Conservation (phyloP, 2,113 vertebrate genomes). For the Tinamus guttatus region DNA sequence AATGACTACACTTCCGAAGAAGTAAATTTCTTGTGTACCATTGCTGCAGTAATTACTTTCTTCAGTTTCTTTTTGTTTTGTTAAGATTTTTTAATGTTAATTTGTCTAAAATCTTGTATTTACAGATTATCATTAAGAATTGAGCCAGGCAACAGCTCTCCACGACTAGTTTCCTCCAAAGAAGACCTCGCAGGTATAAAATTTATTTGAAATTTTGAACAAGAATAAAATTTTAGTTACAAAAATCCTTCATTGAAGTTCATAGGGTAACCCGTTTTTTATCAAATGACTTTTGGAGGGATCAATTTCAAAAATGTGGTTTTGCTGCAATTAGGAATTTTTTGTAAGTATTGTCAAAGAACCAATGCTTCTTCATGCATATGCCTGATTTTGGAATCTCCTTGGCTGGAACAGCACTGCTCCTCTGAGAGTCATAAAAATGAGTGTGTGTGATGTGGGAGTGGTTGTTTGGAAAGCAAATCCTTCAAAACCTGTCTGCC, state of each 20-base stretch:
- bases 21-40: slow-evolving; percentile 5
- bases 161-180: slow-evolving; percentile 90
- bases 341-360: not conserved
- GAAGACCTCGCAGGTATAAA: slow-evolving; percentile 91
- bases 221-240: not conserved
- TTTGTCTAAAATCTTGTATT: slow-evolving; percentile 69
- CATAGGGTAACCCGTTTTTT: not conserved
- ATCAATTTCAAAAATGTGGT: not conserved
- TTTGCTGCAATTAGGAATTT: not conserved
- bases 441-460: not conserved
- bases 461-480: not conserved
- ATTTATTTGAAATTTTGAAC: slow-evolving; percentile 10
- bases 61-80: not conserved
- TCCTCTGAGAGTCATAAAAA: not conserved
- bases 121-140: slow-evolving; percentile 91
- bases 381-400: not conserved
- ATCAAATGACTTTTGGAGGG: not conserved
- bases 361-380: not conserved
- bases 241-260: not conserved
- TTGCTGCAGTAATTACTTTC: not conserved
- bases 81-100: slow-evolving; percentile 14
- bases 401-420: not conserved
- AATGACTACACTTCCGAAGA: not conserved
- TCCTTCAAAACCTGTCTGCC: not conserved
- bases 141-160: slow-evolving; percentile 92